Evolutionary conservation across 2,113 vertebrate genomes (phyloP).

Genomic region (Piaya cayana): DNA sequence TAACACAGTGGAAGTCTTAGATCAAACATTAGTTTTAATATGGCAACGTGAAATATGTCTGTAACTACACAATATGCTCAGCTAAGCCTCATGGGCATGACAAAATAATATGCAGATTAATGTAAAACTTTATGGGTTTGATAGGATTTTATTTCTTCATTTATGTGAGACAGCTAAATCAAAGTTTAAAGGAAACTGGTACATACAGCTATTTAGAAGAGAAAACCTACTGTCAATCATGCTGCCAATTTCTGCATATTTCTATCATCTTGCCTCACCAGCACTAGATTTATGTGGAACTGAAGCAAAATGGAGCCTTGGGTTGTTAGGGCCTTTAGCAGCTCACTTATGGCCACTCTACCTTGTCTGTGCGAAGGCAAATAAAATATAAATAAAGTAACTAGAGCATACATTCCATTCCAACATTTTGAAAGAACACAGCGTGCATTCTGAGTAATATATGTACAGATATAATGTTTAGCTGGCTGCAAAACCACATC

Average conservation of each 20-base stretch:
- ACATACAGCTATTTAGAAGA: neutral
- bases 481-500: neutral
- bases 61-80: neutral
- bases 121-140: neutral
- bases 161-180: neutral
- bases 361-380: neutral
- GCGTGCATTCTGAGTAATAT: neutral
- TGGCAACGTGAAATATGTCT: neutral
- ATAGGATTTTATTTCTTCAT: neutral
- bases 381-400: neutral
- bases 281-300: neutral
- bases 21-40: neutral
- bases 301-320: neutral
- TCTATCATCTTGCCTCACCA: neutral
- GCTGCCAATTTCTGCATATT: neutral
- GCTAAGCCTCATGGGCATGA: neutral
- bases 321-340: neutral
- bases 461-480: neutral
- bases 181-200: neutral
- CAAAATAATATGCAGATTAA: neutral
- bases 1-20: neutral
- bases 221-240: neutral
- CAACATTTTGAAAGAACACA: neutral
- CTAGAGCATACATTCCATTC: neutral
- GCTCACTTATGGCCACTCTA: neutral